A percentile compares a stretch with the other conserved stretches of the same genome.
These are phyloP conservation scores for Ephestia elutella DNA, from an alignment of 1,140 invertebrate genomes.

Conservation along the genomic window DNA sequence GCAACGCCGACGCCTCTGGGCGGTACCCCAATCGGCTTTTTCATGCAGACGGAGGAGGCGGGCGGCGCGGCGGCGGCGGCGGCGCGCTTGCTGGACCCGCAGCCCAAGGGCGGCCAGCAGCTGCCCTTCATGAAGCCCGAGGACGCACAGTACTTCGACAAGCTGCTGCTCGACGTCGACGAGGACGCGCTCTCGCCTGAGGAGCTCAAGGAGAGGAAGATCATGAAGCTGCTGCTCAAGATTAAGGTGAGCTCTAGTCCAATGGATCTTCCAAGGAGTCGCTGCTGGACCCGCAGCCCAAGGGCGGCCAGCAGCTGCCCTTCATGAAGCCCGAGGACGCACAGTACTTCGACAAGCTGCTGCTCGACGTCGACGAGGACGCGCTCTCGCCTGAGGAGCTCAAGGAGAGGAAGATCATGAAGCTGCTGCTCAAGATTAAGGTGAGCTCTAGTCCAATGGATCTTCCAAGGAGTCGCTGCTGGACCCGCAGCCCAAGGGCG, in stretches of 20 bases:
- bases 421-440: no score
- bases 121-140: conserved; percentile 99
- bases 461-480: no score
- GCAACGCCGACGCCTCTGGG: conserved; percentile 98
- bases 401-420: no score
- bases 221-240: conserved; percentile 98
- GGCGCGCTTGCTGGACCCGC: conserved; percentile 94
- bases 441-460: no score
- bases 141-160: conserved; percentile 99
- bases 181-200: conserved; percentile 96
- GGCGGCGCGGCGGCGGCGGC: conserved; percentile 79
- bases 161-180: conserved; percentile 97
- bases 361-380: no score
- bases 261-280: no score
- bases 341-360: no score
- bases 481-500: no score
- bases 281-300: no score
- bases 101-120: conserved; percentile 93
- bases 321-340: no score
- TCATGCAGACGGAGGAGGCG: conserved; percentile 93
- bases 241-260: conserved; percentile 81
- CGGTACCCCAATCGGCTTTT: conserved; percentile 95
- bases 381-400: no score
- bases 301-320: no score
- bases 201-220: conserved; percentile 98